Percentiles rank a stretch among this genome's conserved stretches.
These are phyloP conservation scores for Lethenteron reissneri DNA, from an alignment of 2,113 vertebrate genomes.

Conservation along the genomic window DNA sequence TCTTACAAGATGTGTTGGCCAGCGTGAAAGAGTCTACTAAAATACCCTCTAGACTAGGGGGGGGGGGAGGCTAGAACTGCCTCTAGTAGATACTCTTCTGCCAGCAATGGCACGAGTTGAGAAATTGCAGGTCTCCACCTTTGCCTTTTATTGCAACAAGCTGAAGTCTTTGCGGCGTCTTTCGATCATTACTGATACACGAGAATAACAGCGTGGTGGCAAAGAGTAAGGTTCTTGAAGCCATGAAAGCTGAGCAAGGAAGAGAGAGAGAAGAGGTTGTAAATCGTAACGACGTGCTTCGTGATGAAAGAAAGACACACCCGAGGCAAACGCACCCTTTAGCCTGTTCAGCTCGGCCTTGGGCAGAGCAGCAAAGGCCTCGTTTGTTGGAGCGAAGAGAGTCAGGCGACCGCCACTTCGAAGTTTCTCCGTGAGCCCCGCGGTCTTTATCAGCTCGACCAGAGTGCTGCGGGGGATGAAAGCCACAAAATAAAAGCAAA, in stretches of 20 bases:
- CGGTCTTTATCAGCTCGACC: background rate
- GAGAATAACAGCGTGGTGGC: background rate
- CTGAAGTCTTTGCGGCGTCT: no score
- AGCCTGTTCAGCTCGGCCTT: background rate
- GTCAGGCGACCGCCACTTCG: background rate
- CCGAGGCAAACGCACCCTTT: background rate
- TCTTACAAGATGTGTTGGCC: no score
- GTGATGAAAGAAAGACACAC: no score
- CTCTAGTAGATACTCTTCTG: no score
- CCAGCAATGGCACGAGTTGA: no score
- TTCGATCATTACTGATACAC: background rate
- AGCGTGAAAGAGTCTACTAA: no score
- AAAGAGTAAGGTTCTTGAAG: background rate
- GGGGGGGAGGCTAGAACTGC: no score
- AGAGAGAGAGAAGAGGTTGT: conserved; percentile 1
- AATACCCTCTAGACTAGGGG: no score
- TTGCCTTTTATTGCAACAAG: no score
- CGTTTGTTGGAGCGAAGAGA: conserved; percentile 2
- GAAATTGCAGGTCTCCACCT: no score
- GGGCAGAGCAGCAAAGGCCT: background rate
- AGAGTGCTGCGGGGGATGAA: conserved; percentile 4
- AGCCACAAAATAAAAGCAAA: background rate
- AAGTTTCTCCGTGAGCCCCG: background rate
- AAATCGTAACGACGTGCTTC: no score
- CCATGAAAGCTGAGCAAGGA: background rate